Base-by-base conservation (phyloP, 2,888 invertebrate genomes). In the Pseudanteris insignis region DNA sequence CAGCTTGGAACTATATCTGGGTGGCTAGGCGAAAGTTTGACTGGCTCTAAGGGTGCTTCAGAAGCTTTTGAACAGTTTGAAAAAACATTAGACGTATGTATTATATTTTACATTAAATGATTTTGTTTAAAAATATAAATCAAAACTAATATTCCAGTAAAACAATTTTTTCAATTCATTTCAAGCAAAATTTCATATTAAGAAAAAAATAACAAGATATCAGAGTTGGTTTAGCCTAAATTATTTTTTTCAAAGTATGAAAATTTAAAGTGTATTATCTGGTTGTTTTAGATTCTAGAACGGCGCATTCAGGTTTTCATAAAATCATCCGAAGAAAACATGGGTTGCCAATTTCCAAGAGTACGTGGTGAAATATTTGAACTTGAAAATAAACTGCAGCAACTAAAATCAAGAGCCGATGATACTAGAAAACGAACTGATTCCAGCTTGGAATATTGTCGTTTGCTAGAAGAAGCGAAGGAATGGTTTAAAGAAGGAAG, bases 51-150 rank as follows among this genome's bases (percentile, higher is more conserved):
- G 76, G 85, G 88, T 43, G 88, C 88, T 32, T 87, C 89, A 3
- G 81, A 86, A 65, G 87, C 89, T 21, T 92, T 91, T 75, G 84
- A 84, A 61, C 87, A 89, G 70, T 90, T 92, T 76, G 90, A 92
- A 81, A 87, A 87, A 77, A 90, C 89, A 43, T 86, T 91, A 65
- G 85, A 88, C 83, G 90, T 91, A 81, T 36, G 38, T 50, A 24
- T 2, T 9, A 36, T 13, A 36, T 6, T 3, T 40, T 29, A 18
- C n/a, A n/a, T 51, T 12, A 24, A 21, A 5, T 21, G 4, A 21
- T 21, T 21, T 21, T 7, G 21, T 7, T 21, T 21, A 7, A 7
- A 4, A 26, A 9, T 26, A 26, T 26, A 26, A 26, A 26, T 21
- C 7, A 21, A 21, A 21, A 7, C 7, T 21, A 21, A 21, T 21